Base-by-base conservation (phyloP, 2,797 vertebrate species). In the Nannoperca obscura region DNA sequence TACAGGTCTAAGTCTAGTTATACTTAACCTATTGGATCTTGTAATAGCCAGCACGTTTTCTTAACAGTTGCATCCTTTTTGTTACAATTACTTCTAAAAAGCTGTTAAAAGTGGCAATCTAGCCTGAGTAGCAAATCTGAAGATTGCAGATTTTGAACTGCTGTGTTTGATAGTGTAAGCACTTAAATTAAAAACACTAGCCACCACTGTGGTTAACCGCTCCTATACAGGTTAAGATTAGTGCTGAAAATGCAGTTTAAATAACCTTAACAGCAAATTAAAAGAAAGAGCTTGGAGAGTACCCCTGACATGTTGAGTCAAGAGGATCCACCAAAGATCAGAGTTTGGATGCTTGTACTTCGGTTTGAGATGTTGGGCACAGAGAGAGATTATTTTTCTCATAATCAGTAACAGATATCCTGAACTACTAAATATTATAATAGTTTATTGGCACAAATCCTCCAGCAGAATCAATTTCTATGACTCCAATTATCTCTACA, bases 21-120 rank as follows among this genome's bases (percentile, higher is more conserved):
- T 80, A 85, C 85, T 86, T 90, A 91, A 81, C 70, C 78, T 91
- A 84, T 50, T 69, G 84, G 80, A 87, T 81, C 58, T 66, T 77
- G 82, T 72, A 61, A 61, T 78, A 86, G 78, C 80, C 78, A 42
- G 82, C 62, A 19, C 73, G 70, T 72, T 80, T 61, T 62, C 38
- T 82, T 89, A 84, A 81, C 78, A 90, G 65, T 55, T 80, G 77
- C 68, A 32, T 76, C 54, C 6, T 78, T 55, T 83, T 80, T 68
- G 53, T 83, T 74, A 81, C 36, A 63, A 19, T 80, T 85, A 86
- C 54, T 73, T 61, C 83, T 76, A 81, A 89, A 73, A 86, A 90
- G 75, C 78, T 71, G 71, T 79, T 85, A 86, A 74, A 91, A 65
- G 84, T 84, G 76, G 88, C 76, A 74, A 69, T 82, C 81, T 84